phyloP scores from a whole-genome alignment of 2,113 vertebrate genomes.

The Sorex araneus region DNA sequence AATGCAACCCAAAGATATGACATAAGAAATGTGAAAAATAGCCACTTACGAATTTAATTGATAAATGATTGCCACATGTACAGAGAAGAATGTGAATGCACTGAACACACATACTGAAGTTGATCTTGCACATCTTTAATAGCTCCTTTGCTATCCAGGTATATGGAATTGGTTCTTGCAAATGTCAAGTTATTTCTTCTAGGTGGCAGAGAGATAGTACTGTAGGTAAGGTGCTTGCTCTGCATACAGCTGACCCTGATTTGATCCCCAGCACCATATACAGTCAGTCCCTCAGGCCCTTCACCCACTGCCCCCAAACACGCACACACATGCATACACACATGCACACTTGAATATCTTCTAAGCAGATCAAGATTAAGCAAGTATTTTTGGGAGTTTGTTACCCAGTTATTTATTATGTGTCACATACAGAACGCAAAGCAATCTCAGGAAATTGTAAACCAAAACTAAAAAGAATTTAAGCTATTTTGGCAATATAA shows the following conservation, averaged over 20 bases:
- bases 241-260: too few relatives aligned
- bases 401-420: not conserved
- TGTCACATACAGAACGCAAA: not conserved
- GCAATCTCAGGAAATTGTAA: slow-evolving; percentile 6
- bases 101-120: not conserved
- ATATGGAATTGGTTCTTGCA: slow-evolving; percentile 31
- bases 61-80: not conserved
- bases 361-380: not conserved
- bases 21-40: slow-evolving; percentile 18
- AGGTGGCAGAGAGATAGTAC: not conserved
- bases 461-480: slow-evolving; percentile 19
- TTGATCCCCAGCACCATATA: too few relatives aligned
- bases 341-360: not conserved
- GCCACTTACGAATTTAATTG: not conserved
- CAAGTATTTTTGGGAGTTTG: not conserved
- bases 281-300: too few relatives aligned
- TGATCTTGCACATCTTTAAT: not conserved
- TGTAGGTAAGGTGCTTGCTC: too few relatives aligned
- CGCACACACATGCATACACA: too few relatives aligned
- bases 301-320: too few relatives aligned
- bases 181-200: not conserved
- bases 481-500: too few relatives aligned
- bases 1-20: not conserved
- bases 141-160: not conserved
- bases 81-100: not conserved